Evolutionary conservation across 2,888 invertebrate species (phyloP).

Genomic region (Antitype chi): DNA sequence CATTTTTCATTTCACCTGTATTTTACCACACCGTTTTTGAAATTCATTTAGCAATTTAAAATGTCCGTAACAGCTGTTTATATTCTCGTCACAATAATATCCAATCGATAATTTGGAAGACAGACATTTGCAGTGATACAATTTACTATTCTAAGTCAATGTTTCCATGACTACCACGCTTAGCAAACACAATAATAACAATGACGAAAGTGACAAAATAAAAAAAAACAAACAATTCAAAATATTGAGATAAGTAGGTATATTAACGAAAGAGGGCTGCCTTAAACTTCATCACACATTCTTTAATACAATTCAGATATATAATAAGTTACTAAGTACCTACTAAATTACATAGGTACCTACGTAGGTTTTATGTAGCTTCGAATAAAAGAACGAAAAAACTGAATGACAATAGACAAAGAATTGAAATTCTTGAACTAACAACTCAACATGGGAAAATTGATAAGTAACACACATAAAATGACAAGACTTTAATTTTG

Average conservation of each 20-base stretch:
- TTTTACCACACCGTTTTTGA: neutral
- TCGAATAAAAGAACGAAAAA: neutral
- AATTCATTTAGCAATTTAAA: neutral
- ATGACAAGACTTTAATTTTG: neutral
- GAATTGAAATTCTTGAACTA: neutral
- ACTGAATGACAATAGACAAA: neutral
- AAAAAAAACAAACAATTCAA: neutral
- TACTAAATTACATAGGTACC: no score
- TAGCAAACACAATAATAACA: neutral
- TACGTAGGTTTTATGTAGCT: no score
- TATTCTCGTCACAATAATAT: neutral
- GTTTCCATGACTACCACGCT: neutral
- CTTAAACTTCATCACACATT: neutral
- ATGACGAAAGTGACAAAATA: neutral
- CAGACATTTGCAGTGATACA: neutral
- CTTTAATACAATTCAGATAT: neutral
- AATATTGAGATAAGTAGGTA: neutral
- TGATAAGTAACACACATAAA: neutral
- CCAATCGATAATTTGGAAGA: neutral
- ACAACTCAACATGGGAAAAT: neutral
- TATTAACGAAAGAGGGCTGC: neutral
- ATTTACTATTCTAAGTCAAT: neutral
- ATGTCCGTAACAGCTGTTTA: neutral
- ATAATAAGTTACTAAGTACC: neutral
- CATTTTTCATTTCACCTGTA: slow-evolving; percentile 2